phyloP scores from a whole-genome alignment of 2,888 invertebrate species.

The Lochmaea capreae region DNA sequence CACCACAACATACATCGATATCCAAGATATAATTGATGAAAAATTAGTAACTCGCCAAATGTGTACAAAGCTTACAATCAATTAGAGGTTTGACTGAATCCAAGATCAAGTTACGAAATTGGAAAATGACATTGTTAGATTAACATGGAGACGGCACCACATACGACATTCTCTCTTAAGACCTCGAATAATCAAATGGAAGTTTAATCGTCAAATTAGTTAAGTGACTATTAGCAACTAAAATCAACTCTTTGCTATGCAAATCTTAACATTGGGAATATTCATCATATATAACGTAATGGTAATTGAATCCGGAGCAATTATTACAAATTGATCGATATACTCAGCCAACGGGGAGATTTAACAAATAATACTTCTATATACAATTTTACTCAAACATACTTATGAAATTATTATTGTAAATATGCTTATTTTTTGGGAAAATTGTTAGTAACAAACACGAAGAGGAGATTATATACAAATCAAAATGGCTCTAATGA shows the following conservation, averaged over 20 bases:
- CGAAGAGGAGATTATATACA: too few relatives aligned
- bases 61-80: not conserved
- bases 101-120: not conserved
- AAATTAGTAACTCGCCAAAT: too few relatives aligned
- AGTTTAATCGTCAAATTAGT: conserved; percentile 2
- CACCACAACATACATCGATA: not conserved
- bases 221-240: not conserved
- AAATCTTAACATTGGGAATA: not conserved
- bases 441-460: too few relatives aligned
- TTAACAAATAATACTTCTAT: too few relatives aligned
- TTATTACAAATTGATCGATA: not conserved
- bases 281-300: not conserved
- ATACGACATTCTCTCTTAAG: not conserved
- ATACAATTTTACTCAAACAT: too few relatives aligned
- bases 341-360: not conserved
- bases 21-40: not conserved
- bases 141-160: not conserved
- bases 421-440: too few relatives aligned
- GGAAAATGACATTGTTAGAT: not conserved
- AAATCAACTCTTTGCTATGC: not conserved
- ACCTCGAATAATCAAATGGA: not conserved
- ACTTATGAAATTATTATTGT: too few relatives aligned
- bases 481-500: too few relatives aligned
- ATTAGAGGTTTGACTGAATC: not conserved
- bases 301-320: not conserved